phyloP scores from a whole-genome alignment of 2,888 invertebrate genomes.

The Drosophila anomalata region DNA sequence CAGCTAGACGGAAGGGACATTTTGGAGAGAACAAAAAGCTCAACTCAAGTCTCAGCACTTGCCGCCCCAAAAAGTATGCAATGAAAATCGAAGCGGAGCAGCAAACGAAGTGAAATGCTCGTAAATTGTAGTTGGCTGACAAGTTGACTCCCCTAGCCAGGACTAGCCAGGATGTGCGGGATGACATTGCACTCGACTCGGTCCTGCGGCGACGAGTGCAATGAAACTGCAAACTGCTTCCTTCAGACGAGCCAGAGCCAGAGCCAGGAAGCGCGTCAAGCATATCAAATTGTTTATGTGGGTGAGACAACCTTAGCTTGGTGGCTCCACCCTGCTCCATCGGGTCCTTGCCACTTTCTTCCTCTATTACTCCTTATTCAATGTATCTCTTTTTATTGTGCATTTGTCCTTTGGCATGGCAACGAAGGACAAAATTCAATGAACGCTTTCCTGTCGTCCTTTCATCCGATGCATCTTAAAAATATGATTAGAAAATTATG shows the following conservation, averaged over 20 bases:
- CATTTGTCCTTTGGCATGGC: conserved; percentile 75
- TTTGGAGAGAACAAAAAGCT: conserved; percentile 7
- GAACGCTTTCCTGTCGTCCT: conserved; percentile 47
- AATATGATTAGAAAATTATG: conserved; percentile 9
- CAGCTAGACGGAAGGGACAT: background rate
- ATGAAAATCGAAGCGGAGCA: conserved; percentile 41
- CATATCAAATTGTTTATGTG: conserved; percentile 40
- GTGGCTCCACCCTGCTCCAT: background rate
- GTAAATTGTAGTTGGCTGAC: conserved; percentile 58
- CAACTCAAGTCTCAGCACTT: conserved; percentile 8
- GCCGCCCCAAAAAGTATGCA: conserved; percentile 49
- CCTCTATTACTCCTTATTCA: conserved; percentile 18
- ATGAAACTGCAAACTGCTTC: conserved; percentile 61
- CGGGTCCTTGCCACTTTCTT: conserved; percentile 14
- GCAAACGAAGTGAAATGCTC: conserved; percentile 41
- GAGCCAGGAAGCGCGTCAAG: conserved; percentile 61
- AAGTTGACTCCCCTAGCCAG: conserved; percentile 44
- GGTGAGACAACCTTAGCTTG: conserved; percentile 1
- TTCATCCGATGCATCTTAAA: conserved; percentile 13
- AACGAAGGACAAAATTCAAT: conserved; percentile 74
- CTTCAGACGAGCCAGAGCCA: conserved; percentile 44
- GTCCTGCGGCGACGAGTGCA: conserved; percentile 36
- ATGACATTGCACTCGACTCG: conserved; percentile 47
- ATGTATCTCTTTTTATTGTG: conserved; percentile 63
- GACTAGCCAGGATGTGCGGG: conserved; percentile 20